Evolutionary conservation across 2,888 invertebrate genomes (phyloP).

Genomic region (Hydroisotoma schaefferi): DNA sequence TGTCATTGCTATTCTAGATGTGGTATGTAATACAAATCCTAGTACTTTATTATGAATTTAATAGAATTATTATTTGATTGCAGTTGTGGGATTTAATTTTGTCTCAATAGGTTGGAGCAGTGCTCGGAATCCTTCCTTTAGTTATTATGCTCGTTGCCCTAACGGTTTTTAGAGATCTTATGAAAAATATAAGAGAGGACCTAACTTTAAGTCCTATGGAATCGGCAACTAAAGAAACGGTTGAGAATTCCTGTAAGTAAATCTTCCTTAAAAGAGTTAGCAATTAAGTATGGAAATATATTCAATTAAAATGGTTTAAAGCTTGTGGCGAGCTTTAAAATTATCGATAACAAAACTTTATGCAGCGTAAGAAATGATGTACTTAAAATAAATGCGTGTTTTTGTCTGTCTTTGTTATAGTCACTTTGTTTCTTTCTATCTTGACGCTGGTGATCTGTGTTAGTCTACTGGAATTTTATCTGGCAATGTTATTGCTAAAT

Average conservation of each 20-base stretch:
- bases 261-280: no score
- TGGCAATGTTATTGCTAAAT: constrained; percentile 39
- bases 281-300: no score
- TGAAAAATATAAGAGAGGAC: constrained; percentile 38
- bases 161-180: constrained; percentile 41
- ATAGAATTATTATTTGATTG: neutral
- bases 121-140: constrained; percentile 35
- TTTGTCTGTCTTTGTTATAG: constrained; percentile 25
- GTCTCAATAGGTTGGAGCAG: constrained; percentile 30
- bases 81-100: neutral
- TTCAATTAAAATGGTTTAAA: no score
- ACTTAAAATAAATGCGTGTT: neutral
- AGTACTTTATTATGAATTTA: neutral
- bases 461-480: constrained; percentile 41
- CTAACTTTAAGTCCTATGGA: constrained; percentile 33
- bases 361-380: no score
- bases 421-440: constrained; percentile 38
- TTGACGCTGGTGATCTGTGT: constrained; percentile 34
- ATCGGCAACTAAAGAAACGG: constrained; percentile 36
- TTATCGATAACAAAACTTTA: no score
- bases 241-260: constrained; percentile 39
- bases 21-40: no score
- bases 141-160: constrained; percentile 37
- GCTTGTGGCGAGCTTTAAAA: neutral
- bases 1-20: constrained; percentile 38